Evolutionary conservation across 53 echinoderm and acorn worm species (phyloP), one percentile per base, ranked within the genome.

Genomic region (Apostichopus leukothele): DNA sequence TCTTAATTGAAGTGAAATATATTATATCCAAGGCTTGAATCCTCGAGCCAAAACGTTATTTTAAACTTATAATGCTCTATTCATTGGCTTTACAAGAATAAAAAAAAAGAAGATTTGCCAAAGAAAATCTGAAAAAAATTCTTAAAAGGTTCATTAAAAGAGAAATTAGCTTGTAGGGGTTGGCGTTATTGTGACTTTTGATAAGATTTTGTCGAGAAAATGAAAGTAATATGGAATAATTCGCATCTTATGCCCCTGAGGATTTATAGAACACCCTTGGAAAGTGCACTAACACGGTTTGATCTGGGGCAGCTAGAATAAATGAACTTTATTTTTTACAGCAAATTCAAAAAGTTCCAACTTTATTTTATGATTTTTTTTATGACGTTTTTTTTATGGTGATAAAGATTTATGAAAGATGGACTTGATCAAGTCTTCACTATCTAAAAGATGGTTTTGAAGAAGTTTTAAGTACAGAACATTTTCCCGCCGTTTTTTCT

Each of bases 121-220:
- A 81, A 81, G 10, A 54, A 81, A 55, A 81, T 59, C 81, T 59
- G 81, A 11, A 25, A 25, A 39, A 54, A 59, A 19, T 25, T 20
- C 81, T 81, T 81, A 81, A 81, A 81, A 81, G 54, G 81, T 81
- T 81, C 81, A 81, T 81, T 81, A 81, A 81, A 81, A 81, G 81
- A 81, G n/a, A 81, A 81, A 81, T 81, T 81, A 80, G n/a, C 80
- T 80, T 54, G 80, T 80, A 80, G 53, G 78, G 80, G 14, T 80
- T 54, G 57, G 50, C 21, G 53, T 53, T 80, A 80, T 80, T 13
- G 80, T 68, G 68, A 68, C 53, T 80, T 80, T 54, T 80, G 57
- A 80, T 80, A 80, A 53, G 53, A 54, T 81, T 81, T 71, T 81
- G 54, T 21, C 55, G 52, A 81, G 81, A 16, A 81, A 81, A 81